phyloP scores from a whole-genome alignment of 2,797 vertebrate genomes.

The Natrix natrix region DNA sequence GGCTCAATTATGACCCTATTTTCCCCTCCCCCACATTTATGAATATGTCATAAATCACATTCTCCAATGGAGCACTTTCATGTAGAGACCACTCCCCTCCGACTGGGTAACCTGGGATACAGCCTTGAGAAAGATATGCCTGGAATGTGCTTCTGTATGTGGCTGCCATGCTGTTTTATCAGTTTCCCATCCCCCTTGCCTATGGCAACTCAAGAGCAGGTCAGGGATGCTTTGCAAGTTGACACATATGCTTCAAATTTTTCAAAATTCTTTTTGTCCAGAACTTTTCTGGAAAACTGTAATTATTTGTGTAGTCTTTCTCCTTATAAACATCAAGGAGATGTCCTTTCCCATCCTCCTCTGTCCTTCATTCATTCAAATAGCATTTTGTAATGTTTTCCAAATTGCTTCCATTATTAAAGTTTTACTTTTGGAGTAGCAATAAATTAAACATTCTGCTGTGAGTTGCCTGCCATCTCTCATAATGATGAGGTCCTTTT shows the following conservation, averaged over 20 bases:
- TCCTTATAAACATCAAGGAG: background rate
- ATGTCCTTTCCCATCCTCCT: background rate
- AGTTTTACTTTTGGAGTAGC: slow-evolving; percentile 13
- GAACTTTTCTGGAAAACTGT: background rate
- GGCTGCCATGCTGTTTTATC: too few relatives aligned
- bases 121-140: too few relatives aligned
- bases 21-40: too few relatives aligned
- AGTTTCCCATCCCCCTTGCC: too few relatives aligned
- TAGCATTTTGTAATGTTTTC: slow-evolving; percentile 17
- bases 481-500: background rate
- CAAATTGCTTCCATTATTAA: slow-evolving; percentile 20
- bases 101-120: too few relatives aligned
- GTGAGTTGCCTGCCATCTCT: background rate
- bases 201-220: too few relatives aligned
- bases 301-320: background rate
- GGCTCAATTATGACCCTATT: too few relatives aligned
- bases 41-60: too few relatives aligned
- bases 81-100: too few relatives aligned
- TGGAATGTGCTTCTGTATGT: too few relatives aligned
- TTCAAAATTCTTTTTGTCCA: background rate
- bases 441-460: slow-evolving; percentile 1
- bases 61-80: too few relatives aligned
- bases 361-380: background rate
- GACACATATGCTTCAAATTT: background rate
- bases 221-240: too few relatives aligned